A percentile compares a stretch with the other conserved stretches of the same genome.
These are phyloP conservation scores for Montipora capitata DNA, from an alignment of 92 coral and sea anemone species.

Conservation along the genomic window DNA sequence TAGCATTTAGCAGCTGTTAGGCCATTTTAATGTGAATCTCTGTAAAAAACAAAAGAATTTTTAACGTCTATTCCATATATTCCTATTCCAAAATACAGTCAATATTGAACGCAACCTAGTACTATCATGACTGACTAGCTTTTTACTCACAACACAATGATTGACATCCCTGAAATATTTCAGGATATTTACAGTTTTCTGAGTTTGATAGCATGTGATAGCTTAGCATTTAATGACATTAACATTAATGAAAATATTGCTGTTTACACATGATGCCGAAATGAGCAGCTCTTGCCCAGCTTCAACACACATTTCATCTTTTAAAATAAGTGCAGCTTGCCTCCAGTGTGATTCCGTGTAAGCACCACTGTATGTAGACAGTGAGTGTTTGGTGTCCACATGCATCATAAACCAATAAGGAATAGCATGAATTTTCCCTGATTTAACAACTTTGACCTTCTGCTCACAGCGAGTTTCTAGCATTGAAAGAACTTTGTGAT, in stretches of 20 bases:
- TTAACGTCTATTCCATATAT: no score
- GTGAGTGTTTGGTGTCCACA: slow-evolving; percentile 42
- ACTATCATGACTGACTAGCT: no score
- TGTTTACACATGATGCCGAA: slow-evolving; percentile 82
- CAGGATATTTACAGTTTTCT: not conserved
- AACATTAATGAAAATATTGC: slow-evolving; percentile 68
- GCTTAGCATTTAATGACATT: not conserved
- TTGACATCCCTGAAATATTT: not conserved
- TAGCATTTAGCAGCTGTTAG: no score
- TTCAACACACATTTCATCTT: slow-evolving; percentile 70
- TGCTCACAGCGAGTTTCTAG: slow-evolving; percentile 71
- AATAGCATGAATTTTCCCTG: slow-evolving; percentile 88
- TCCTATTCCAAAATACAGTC: no score
- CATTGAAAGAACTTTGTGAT: slow-evolving; percentile 72
- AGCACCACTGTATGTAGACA: slow-evolving; percentile 83
- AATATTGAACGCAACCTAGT: no score
- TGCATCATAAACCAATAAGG: slow-evolving; percentile 92
- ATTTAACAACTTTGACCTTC: slow-evolving; percentile 65
- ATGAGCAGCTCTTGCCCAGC: slow-evolving; percentile 85
- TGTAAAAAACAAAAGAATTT: no score
- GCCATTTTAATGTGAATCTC: no score
- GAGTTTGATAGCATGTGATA: not conserved
- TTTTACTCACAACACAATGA: no score
- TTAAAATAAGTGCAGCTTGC: slow-evolving; percentile 88
- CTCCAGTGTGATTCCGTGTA: slow-evolving; percentile 92